phyloP scores from a whole-genome alignment of 2,888 invertebrate genomes.

The Ctenicera cuprea region DNA sequence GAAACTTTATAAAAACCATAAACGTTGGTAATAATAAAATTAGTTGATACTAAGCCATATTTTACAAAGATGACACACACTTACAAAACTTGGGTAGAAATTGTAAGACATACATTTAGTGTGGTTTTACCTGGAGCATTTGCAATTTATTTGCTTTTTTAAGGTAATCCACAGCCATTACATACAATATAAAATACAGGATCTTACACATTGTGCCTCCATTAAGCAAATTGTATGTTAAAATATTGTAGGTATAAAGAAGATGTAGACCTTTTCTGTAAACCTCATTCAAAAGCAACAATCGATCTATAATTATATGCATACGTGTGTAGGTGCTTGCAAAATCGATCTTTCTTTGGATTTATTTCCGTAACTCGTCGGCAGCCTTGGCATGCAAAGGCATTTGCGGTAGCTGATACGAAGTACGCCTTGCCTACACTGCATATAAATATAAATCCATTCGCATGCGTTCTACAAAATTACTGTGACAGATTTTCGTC shows the following conservation, averaged over 20 bases:
- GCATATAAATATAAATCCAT: slow-evolving; percentile 45
- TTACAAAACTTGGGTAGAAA: neutral
- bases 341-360: neutral
- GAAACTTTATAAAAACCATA: slow-evolving; percentile 9
- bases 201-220: slow-evolving; percentile 9
- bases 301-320: slow-evolving; percentile 28
- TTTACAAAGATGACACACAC: neutral
- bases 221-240: slow-evolving; percentile 12
- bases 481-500: slow-evolving; percentile 29
- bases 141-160: too few relatives aligned
- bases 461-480: slow-evolving; percentile 32
- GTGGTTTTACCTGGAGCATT: neutral
- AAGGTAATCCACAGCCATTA: neutral
- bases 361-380: neutral
- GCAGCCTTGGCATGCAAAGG: neutral
- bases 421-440: neutral
- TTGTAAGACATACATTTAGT: neutral
- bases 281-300: slow-evolving; percentile 6
- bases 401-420: neutral
- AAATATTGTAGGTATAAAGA: slow-evolving; percentile 9
- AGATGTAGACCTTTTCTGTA: slow-evolving; percentile 4
- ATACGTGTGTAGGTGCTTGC: neutral
- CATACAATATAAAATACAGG: neutral
- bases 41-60: slow-evolving; percentile 9
- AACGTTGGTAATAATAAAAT: neutral